Conservation (phyloP, 2,888 invertebrate species). For the Polydrusus tereticollis region DNA sequence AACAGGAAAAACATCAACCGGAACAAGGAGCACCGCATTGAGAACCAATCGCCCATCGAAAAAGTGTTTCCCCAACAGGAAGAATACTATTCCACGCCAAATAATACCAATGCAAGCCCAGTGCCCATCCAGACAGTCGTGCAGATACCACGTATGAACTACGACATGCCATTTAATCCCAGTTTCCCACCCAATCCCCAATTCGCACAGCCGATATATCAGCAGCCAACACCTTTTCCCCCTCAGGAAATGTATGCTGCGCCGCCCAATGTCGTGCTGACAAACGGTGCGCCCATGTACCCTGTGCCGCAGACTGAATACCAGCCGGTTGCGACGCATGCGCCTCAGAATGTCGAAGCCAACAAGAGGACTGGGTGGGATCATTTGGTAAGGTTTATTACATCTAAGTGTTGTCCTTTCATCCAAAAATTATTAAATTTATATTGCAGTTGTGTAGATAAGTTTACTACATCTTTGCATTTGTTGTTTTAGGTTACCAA, state of each 20-base stretch:
- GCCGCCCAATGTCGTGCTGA: slow-evolving; percentile 56
- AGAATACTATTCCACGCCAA: slow-evolving; percentile 61
- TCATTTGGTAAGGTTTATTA: slow-evolving; percentile 56
- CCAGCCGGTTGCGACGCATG: slow-evolving; percentile 29
- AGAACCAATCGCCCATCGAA: slow-evolving; percentile 63
- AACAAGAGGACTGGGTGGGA: slow-evolving; percentile 57
- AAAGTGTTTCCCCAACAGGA: slow-evolving; percentile 61
- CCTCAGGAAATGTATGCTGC: slow-evolving; percentile 54
- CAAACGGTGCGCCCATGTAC: slow-evolving; percentile 63
- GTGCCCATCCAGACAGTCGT: slow-evolving; percentile 62
- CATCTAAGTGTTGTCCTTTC: too few relatives aligned
- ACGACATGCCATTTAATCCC: slow-evolving; percentile 61
- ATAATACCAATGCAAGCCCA: slow-evolving; percentile 59
- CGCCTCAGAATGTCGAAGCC: slow-evolving; percentile 45
- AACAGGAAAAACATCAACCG: slow-evolving; percentile 56
- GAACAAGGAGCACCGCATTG: slow-evolving; percentile 56
- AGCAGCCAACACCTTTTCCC: slow-evolving; percentile 45
- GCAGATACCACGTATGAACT: slow-evolving; percentile 61
- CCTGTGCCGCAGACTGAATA: slow-evolving; percentile 53
- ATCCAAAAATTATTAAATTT: too few relatives aligned
- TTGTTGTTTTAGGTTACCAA: slow-evolving; percentile 55
- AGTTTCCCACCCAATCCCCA: slow-evolving; percentile 54
- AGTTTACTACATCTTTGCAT: too few relatives aligned
- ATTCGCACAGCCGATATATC: slow-evolving; percentile 62
- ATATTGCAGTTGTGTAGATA: too few relatives aligned